Evolutionary conservation across 2,888 invertebrate species (phyloP).

Genomic region (Hydroisotoma schaefferi): DNA sequence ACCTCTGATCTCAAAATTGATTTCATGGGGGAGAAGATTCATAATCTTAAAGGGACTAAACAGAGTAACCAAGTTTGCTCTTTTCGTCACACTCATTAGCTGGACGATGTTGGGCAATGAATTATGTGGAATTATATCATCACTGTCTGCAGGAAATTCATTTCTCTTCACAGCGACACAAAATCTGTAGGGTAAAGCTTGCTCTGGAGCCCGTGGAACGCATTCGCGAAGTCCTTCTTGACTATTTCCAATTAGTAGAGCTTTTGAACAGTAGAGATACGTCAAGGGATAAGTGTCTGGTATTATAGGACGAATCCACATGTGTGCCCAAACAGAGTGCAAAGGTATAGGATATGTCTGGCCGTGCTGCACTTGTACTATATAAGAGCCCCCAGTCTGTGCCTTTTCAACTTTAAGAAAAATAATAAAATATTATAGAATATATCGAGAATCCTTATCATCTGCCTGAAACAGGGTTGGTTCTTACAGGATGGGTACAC

Average conservation of each 20-base stretch:
- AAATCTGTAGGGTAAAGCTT: constrained; percentile 59
- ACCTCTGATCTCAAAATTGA: constrained; percentile 59
- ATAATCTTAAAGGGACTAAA: constrained; percentile 77
- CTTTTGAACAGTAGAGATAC: constrained; percentile 42
- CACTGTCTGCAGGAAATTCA: constrained; percentile 67
- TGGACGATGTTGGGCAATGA: constrained; percentile 31
- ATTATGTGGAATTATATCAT: constrained; percentile 34
- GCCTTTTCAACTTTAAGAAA: constrained; percentile 42
- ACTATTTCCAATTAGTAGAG: constrained; percentile 31
- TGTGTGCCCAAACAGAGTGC: constrained; percentile 66
- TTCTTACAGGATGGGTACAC: constrained; percentile 46
- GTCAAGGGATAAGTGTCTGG: constrained; percentile 24
- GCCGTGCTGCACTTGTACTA: constrained; percentile 55
- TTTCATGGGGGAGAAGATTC: constrained; percentile 82
- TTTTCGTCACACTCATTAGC: constrained; percentile 55
- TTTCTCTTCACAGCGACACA: constrained; percentile 75
- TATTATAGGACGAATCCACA: constrained; percentile 69
- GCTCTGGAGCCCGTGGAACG: constrained; percentile 28
- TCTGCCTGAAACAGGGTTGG: background rate
- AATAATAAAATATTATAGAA: background rate
- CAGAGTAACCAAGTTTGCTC: constrained; percentile 82
- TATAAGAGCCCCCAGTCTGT: constrained; percentile 49
- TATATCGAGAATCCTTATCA: background rate
- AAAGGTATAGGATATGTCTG: constrained; percentile 71
- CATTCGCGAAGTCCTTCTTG: constrained; percentile 42